Evolutionary conservation across 2,113 vertebrate species (phyloP).

Genomic region (Cavia porcellus): DNA sequence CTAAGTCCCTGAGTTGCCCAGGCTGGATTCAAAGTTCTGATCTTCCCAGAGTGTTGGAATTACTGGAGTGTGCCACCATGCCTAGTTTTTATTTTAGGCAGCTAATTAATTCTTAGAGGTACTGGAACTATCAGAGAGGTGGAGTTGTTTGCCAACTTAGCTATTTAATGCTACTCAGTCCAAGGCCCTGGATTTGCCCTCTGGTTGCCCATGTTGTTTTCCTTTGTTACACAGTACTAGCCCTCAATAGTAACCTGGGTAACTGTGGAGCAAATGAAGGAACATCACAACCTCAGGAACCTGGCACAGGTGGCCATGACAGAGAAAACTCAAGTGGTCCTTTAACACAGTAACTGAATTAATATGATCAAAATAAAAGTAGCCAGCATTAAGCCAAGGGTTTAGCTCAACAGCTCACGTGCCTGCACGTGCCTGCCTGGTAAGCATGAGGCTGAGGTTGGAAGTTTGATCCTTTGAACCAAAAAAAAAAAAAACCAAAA

Average conservation of each 20-base stretch:
- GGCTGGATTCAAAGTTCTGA: neutral
- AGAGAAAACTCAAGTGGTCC: neutral
- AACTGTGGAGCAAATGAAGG: neutral
- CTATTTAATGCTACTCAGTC: neutral
- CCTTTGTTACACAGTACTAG: neutral
- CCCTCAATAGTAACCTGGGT: neutral
- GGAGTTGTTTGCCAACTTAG: neutral
- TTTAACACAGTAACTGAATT: neutral
- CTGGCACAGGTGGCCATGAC: neutral
- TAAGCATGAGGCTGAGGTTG: too few species aligned
- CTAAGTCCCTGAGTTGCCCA: neutral
- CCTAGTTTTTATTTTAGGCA: neutral
- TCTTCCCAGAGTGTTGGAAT: neutral
- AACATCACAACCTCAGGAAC: neutral
- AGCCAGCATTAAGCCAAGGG: neutral
- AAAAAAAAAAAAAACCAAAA: too few species aligned
- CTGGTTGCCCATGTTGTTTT: neutral
- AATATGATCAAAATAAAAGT: conserved; percentile 18
- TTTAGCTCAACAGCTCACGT: too few species aligned
- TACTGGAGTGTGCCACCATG: neutral
- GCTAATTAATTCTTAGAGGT: neutral
- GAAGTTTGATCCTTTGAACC: too few species aligned
- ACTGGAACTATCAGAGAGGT: neutral
- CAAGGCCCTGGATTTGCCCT: neutral
- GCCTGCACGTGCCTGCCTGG: too few species aligned